These are phyloP conservation scores for Patella pellucida DNA, from an alignment of 2,888 invertebrate species.

Conservation along the genomic window DNA sequence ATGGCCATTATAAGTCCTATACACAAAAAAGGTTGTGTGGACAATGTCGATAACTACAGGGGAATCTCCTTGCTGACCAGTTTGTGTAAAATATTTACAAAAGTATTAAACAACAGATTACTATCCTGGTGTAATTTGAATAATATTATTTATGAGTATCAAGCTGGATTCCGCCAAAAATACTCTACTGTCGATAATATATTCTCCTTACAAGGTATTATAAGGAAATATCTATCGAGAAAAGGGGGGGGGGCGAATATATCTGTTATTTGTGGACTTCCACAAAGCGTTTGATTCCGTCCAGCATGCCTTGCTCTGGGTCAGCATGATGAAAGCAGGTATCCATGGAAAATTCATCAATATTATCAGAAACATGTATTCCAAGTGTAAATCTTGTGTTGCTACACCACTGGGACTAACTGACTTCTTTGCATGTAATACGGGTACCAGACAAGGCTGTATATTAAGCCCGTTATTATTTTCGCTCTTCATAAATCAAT, in stretches of 20 bases:
- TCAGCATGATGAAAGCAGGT: neutral
- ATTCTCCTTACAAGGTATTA: too few relatives aligned
- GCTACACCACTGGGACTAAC: neutral
- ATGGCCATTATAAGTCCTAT: neutral
- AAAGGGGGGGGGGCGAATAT: too few relatives aligned
- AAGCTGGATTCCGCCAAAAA: too few relatives aligned
- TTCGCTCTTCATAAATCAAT: slow-evolving; percentile 2
- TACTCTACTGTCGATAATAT: too few relatives aligned
- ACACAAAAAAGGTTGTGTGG: neutral
- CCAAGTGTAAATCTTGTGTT: slow-evolving; percentile 10
- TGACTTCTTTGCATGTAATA: slow-evolving; percentile 1
- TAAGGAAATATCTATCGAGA: too few relatives aligned
- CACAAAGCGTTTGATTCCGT: neutral
- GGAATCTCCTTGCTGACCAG: neutral
- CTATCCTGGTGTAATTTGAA: neutral
- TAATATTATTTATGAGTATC: neutral
- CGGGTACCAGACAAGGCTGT: slow-evolving; percentile 12
- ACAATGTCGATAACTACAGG: neutral
- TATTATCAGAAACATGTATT: slow-evolving; percentile 9
- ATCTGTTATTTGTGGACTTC: too few relatives aligned
- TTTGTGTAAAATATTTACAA: neutral
- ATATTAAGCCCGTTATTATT: slow-evolving; percentile 11
- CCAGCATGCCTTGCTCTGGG: neutral
- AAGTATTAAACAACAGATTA: neutral
- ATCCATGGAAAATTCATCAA: slow-evolving; percentile 6